A percentile compares a stretch with the other conserved stretches of the same genome.
Evolutionary conservation across 2,797 vertebrate genomes (phyloP).

Genomic region (Trematomus bernacchii): DNA sequence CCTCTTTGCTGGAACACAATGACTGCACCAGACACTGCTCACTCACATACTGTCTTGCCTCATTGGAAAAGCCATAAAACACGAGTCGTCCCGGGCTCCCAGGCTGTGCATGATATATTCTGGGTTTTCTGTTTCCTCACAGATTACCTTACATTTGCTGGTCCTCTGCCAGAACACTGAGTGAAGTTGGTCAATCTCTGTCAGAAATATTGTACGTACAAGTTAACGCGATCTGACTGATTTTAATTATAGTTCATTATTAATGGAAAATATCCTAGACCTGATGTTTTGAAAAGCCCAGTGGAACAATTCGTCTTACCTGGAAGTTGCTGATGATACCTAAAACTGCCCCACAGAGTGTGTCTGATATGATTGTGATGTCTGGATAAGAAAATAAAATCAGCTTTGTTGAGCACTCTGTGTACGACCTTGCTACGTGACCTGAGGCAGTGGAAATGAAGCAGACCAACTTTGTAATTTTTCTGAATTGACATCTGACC

Average conservation of each 20-base stretch:
- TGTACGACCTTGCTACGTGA: constrained; percentile 56
- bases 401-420: constrained; percentile 40
- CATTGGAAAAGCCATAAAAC: constrained; percentile 86
- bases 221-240: constrained; percentile 31
- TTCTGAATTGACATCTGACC: constrained; percentile 76
- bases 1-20: constrained; percentile 78
- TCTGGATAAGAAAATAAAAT: constrained; percentile 54
- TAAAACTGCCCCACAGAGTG: constrained; percentile 57
- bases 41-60: constrained; percentile 82
- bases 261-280: constrained; percentile 26
- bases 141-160: constrained; percentile 63
- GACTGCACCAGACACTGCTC: constrained; percentile 82
- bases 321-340: constrained; percentile 44
- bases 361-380: constrained; percentile 70
- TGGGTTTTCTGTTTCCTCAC: constrained; percentile 70
- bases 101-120: constrained; percentile 75
- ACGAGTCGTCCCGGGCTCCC: constrained; percentile 75
- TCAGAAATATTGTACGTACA: constrained; percentile 14
- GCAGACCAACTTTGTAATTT: constrained; percentile 74
- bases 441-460: constrained; percentile 79
- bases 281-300: constrained; percentile 33
- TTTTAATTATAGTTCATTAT: constrained; percentile 25
- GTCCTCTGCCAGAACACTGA: constrained; percentile 47
- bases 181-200: constrained; percentile 39
- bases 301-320: constrained; percentile 28